phyloP scores from a whole-genome alignment of 1,140 invertebrate species.

The Drosophila varians region DNA sequence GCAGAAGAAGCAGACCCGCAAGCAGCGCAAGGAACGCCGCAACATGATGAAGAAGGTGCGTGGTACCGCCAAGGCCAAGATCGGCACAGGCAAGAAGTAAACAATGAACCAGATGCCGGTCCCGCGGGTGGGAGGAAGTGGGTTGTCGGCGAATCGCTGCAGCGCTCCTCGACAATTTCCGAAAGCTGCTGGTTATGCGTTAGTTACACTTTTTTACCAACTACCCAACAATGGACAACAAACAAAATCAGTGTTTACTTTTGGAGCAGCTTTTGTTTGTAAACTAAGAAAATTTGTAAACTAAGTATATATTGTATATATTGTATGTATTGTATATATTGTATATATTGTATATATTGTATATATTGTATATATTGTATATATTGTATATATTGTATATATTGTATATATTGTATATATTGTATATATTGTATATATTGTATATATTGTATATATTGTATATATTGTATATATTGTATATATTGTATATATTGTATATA shows the following conservation, averaged over 20 bases:
- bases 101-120: constrained; percentile 28
- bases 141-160: constrained; percentile 21
- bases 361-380: too few species aligned
- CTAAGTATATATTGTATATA: too few species aligned
- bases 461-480: too few species aligned
- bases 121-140: constrained; percentile 36
- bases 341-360: too few species aligned
- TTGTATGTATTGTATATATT: too few species aligned
- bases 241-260: constrained; percentile 74
- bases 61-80: constrained; percentile 99
- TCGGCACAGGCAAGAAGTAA: constrained; percentile 96
- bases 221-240: constrained; percentile 57
- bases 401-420: too few species aligned
- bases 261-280: constrained; percentile 77
- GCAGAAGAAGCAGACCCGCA: constrained; percentile 95
- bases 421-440: too few species aligned
- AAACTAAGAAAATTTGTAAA: constrained; percentile 79
- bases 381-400: too few species aligned
- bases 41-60: constrained; percentile 99
- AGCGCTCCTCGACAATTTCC: constrained; percentile 59
- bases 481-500: too few species aligned
- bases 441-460: too few species aligned
- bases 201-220: constrained; percentile 61
- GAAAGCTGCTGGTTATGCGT: constrained; percentile 71
- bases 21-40: constrained; percentile 99